Evolutionary conservation across 2,113 vertebrate species (phyloP).

Genomic region (Pachypanchax playfairii): DNA sequence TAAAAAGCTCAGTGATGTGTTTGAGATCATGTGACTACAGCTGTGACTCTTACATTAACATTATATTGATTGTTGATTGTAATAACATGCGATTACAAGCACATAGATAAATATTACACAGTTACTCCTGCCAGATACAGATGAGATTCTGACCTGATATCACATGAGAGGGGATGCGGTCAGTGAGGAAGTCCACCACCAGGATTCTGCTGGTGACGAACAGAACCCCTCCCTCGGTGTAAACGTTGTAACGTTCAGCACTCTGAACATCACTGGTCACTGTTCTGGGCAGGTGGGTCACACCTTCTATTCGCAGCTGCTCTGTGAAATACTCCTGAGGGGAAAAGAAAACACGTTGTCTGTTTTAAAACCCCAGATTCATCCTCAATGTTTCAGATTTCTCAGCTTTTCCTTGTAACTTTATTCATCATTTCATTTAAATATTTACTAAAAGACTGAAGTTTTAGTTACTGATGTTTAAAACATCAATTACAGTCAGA

Average conservation of each 20-base stretch:
- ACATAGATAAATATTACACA: no score
- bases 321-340: conserved; percentile 94
- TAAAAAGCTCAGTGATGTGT: no score
- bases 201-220: conserved; percentile 97
- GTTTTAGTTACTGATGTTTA: background rate
- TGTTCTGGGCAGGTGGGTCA: conserved; percentile 87
- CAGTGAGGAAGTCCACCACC: conserved; percentile 95
- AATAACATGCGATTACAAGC: no score
- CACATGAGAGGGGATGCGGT: conserved; percentile 92
- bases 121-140: no score
- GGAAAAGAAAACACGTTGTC: background rate
- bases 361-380: background rate
- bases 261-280: conserved; percentile 91
- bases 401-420: no score
- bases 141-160: conserved; percentile 83
- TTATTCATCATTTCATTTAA: no score
- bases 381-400: no score
- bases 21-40: no score
- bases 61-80: no score
- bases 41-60: no score
- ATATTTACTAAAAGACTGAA: no score
- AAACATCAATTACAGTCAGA: no score
- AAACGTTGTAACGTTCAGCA: conserved; percentile 86
- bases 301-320: conserved; percentile 87
- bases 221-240: conserved; percentile 91